Conservation (phyloP, 1,140 invertebrate species). For the Lasioglossum albipes region DNA sequence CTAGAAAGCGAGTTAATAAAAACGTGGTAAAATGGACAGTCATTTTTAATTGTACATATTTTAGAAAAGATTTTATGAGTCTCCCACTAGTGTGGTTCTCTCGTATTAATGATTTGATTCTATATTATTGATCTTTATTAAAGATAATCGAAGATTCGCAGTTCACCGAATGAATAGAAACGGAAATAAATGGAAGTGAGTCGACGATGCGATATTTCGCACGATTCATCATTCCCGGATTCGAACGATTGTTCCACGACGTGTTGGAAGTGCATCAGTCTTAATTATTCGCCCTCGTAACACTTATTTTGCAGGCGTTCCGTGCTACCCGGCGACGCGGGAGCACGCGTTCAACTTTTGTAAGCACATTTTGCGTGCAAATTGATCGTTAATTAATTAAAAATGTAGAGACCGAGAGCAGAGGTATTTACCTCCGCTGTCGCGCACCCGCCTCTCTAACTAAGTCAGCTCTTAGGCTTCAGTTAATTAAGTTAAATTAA, state of each 20-base stretch:
- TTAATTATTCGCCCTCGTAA: constrained; percentile 7
- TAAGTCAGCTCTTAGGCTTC: constrained; percentile 72
- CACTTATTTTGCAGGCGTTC: constrained; percentile 1
- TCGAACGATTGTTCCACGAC: neutral
- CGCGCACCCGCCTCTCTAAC: constrained; percentile 55
- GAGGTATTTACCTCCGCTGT: constrained; percentile 55
- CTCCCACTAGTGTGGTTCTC: too few relatives aligned
- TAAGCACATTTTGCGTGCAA: constrained; percentile 53
- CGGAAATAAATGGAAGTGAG: neutral
- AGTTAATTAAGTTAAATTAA: constrained; percentile 76
- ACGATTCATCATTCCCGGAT: neutral
- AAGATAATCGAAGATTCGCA: neutral
- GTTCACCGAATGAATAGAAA: neutral
- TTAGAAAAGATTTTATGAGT: too few relatives aligned
- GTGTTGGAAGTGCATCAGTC: neutral
- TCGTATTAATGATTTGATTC: too few relatives aligned
- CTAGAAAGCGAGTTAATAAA: too few relatives aligned
- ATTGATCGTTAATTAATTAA: constrained; percentile 74
- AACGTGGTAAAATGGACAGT: too few relatives aligned
- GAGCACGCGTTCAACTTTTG: constrained; percentile 38
- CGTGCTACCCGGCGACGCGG: neutral
- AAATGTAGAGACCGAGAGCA: constrained; percentile 69
- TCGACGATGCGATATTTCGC: neutral
- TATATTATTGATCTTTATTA: too few relatives aligned
- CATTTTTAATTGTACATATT: too few relatives aligned